Percentiles rank a stretch among this genome's conserved stretches.
Evolutionary conservation across 2,888 invertebrate genomes (phyloP).

Genomic region (Scrobipalpa costella): DNA sequence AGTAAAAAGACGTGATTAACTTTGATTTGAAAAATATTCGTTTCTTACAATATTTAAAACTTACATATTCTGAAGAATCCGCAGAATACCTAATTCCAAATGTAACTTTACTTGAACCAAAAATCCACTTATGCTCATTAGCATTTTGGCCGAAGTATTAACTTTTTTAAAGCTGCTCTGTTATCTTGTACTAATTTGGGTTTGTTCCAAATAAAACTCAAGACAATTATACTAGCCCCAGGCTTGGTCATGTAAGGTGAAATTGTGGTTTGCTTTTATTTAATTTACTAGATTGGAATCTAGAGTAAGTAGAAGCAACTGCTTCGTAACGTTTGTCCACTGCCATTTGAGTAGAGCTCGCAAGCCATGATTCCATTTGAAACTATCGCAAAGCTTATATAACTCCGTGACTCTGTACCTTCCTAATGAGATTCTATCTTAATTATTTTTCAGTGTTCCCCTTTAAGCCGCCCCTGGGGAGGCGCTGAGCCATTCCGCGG

Average conservation of each 20-base stretch:
- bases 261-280: background rate
- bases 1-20: too few species aligned
- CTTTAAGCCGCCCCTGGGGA: conserved; percentile 58
- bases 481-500: conserved; percentile 59
- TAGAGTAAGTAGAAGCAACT: conserved; percentile 11
- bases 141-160: conserved; percentile 18
- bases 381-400: conserved; percentile 27
- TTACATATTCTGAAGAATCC: too few species aligned
- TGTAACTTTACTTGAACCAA: background rate
- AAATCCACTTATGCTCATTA: conserved; percentile 20
- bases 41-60: too few species aligned
- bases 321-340: conserved; percentile 12
- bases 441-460: conserved; percentile 65
- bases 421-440: conserved; percentile 65
- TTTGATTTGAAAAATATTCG: too few species aligned
- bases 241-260: background rate
- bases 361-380: conserved; percentile 14
- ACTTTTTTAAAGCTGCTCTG: conserved; percentile 19
- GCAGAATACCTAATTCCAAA: too few species aligned
- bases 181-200: conserved; percentile 23
- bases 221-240: background rate
- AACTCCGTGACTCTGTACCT: conserved; percentile 42
- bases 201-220: conserved; percentile 20
- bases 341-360: conserved; percentile 27
- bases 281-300: conserved; percentile 13